Percentiles rank a stretch among this genome's conserved stretches.
Conservation (phyloP, 2,888 invertebrate genomes). For the Cheilosia grossa region DNA sequence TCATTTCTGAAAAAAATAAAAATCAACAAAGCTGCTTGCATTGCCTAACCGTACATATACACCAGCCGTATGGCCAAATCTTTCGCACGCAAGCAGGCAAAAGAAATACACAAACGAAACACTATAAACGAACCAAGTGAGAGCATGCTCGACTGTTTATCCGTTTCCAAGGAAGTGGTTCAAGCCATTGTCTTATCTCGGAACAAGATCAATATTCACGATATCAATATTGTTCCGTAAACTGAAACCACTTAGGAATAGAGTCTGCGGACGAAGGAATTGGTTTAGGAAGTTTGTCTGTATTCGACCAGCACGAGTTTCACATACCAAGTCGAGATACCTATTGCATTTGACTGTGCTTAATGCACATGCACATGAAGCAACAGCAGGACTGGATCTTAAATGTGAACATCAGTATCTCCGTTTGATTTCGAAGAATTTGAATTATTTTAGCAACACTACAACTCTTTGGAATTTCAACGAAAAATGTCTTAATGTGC, state of each 20-base stretch:
- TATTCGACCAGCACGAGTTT: slow-evolving; percentile 49
- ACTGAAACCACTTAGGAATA: slow-evolving; percentile 56
- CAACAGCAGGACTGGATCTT: slow-evolving; percentile 11
- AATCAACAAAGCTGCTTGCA: slow-evolving; percentile 15
- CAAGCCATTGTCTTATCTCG: slow-evolving; percentile 81
- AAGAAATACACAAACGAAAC: slow-evolving; percentile 12
- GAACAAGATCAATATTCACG: slow-evolving; percentile 83
- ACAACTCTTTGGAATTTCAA: slow-evolving; percentile 15
- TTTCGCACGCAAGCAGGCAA: slow-evolving; percentile 27
- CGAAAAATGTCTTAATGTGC: slow-evolving; percentile 14
- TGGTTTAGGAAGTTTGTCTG: slow-evolving; percentile 47
- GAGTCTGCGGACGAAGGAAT: slow-evolving; percentile 38
- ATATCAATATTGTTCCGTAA: slow-evolving; percentile 80
- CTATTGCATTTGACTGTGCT: slow-evolving; percentile 3
- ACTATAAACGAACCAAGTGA: slow-evolving; percentile 31
- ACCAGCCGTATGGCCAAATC: slow-evolving; percentile 21
- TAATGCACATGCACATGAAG: slow-evolving; percentile 22
- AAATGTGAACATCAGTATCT: slow-evolving; percentile 22
- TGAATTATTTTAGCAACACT: slow-evolving; percentile 44
- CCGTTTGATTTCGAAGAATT: slow-evolving; percentile 53
- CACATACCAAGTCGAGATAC: slow-evolving; percentile 22
- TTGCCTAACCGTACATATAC: not conserved
- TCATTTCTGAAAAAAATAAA: slow-evolving; percentile 36
- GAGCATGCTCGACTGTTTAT: slow-evolving; percentile 45
- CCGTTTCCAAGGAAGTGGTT: slow-evolving; percentile 82